phyloP scores from a whole-genome alignment of 2,797 vertebrate species.

The Xiphophorus birchmanni region DNA sequence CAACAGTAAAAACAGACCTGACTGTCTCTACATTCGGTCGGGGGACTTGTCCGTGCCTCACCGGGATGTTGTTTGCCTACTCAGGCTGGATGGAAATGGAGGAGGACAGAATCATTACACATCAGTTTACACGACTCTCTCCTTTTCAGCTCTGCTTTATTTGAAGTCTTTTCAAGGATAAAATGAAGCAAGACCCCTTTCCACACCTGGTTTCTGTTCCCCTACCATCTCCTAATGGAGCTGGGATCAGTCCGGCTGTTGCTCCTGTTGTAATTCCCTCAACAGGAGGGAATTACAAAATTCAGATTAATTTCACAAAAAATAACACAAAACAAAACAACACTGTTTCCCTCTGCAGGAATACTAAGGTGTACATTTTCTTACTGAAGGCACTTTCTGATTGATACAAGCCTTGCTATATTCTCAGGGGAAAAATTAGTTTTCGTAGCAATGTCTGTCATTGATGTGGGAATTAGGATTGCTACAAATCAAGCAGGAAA shows the following conservation, averaged over 20 bases:
- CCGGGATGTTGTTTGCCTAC: background rate
- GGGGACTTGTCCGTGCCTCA: background rate
- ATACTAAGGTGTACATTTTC: slow-evolving; percentile 6
- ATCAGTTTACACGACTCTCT: slow-evolving; percentile 35
- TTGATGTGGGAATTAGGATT: background rate
- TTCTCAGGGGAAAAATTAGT: background rate
- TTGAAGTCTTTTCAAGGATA: slow-evolving; percentile 37
- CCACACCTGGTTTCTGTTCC: background rate
- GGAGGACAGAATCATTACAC: slow-evolving; percentile 59
- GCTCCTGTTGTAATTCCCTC: slow-evolving; percentile 26
- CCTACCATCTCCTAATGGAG: slow-evolving; percentile 7
- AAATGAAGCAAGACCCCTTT: slow-evolving; percentile 10
- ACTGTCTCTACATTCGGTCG: background rate
- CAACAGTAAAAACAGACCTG: background rate
- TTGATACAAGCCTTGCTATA: background rate
- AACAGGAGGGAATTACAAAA: background rate
- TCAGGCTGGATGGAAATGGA: slow-evolving; percentile 34
- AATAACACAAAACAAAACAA: no score
- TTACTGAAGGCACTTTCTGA: slow-evolving; percentile 3
- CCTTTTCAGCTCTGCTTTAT: slow-evolving; percentile 18
- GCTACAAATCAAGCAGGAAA: background rate
- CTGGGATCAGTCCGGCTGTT: slow-evolving; percentile 42
- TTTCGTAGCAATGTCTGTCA: background rate
- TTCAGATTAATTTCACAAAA: no score
- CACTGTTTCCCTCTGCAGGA: slow-evolving; percentile 28